These are phyloP conservation scores for Clitarchus hookeri DNA, from an alignment of 2,888 invertebrate genomes.

Conservation along the genomic window DNA sequence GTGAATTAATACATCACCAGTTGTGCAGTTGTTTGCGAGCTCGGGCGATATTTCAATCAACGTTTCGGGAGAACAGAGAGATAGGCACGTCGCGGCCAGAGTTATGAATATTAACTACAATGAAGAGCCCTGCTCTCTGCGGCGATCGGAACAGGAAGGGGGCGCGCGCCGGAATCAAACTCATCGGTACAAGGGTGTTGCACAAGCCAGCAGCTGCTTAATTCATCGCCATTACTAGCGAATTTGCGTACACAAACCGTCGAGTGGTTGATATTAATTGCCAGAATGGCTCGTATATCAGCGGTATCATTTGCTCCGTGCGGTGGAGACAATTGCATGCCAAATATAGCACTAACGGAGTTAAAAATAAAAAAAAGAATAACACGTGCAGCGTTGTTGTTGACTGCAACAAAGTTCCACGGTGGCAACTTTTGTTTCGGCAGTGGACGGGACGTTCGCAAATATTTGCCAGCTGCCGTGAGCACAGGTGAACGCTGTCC, in stretches of 20 bases:
- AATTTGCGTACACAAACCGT: background rate
- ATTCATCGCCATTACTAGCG: background rate
- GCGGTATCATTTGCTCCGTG: background rate
- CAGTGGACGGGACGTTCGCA: background rate
- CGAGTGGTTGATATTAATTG: background rate
- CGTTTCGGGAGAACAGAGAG: background rate
- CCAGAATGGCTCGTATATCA: conserved; percentile 6
- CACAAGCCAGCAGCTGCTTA: background rate
- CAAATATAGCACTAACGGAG: background rate
- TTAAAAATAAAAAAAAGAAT: background rate
- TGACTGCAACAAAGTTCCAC: background rate
- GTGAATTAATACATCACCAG: background rate
- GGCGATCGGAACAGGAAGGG: background rate
- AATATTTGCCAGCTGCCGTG: background rate
- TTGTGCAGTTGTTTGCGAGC: background rate
- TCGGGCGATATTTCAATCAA: conserved; percentile 4
- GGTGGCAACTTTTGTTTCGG: background rate
- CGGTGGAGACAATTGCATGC: background rate
- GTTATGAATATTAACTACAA: conserved; percentile 5
- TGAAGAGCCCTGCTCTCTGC: background rate
- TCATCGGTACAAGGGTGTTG: background rate
- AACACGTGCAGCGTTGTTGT: background rate
- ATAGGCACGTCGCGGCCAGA: background rate
- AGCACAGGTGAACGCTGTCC: background rate
- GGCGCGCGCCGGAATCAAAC: background rate